Base-by-base conservation (phyloP, 1,140 invertebrate species). In the Zaprionus capensis region DNA sequence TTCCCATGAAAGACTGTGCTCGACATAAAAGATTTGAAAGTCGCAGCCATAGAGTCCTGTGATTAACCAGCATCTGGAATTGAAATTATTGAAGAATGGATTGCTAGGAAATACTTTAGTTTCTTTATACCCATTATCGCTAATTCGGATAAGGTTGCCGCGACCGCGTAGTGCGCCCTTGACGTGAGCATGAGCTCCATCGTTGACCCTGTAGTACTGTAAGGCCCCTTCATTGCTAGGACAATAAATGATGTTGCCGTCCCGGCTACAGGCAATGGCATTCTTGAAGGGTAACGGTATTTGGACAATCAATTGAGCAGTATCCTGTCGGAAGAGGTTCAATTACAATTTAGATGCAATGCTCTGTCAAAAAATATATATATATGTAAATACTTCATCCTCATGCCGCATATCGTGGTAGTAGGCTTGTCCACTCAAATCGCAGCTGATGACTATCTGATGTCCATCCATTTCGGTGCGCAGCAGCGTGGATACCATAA, bases 241-340 rank as follows among this genome's bases (percentile, higher is more conserved):
- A 49, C 82, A 86, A 41, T 81, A 92, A 11, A 92, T 90, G 9
- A 91, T 70, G 17, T 79, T 83, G 3, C 74, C 90, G 57, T 92
- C 73, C 5, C 77, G 73, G 2, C 86, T 86, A 68, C 90, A 90
- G 17, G 86, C 81, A 0, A 92, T 76, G 5, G 75, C 73, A 31
- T 88, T 92, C 63, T 91, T 92, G n/a, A 92, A 92, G 0, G 91
- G 91, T 34, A 92, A 36, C 3, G 91, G 91, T 6, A 92, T 92
- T 65, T 91, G 82, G 20, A 91, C 75, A 65, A 91, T 80, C 12
- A 91, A 58, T 51, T 85, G 82, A 2, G 73, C 70, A 15, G 69
- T 68, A 36, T 92, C 90, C 91, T 92, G n/a, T 11, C 4, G 20
- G 17, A 6, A 28, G 20, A 12, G n/a, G 15, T 14, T 20, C 12